Base-by-base conservation (phyloP, 1,140 invertebrate species). In the Sesamia nonagrioides region DNA sequence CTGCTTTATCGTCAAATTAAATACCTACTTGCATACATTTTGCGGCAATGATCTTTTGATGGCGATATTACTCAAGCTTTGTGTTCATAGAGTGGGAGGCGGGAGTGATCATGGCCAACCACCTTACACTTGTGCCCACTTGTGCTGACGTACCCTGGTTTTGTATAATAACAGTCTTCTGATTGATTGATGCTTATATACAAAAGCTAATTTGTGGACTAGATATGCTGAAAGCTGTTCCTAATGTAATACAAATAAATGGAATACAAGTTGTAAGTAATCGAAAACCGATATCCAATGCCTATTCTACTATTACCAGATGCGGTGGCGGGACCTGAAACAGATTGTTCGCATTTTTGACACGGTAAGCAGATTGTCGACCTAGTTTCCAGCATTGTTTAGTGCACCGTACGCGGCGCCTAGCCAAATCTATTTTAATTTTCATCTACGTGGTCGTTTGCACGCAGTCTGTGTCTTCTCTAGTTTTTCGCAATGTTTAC, bases 351-450 rank as follows among this genome's bases (percentile, higher is more conserved):
- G 84, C 85, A 87, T 90, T 91, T 91, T 91, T 89, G 87, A 84
- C 87, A 88, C 88, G 83, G 89, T 89, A 91, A 90, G 88, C 89
- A 91, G 84, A 90, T 83, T 83, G 87, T 86, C 87, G 91, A 92
- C 91, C 91, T 85, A 92, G 79, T 91, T 92, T 90, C 87, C 83
- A 82, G 90, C 87, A 92, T 92, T 91, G 91, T 92, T 90, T 83
- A 78, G 83, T 77, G 77, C 82, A 86, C 77, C 80, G 83, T 72
- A 83, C 83, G 82, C 84, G 91, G 91, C 91, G 89, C 86, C 78
- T 88, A 85, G 91, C 91, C 91, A 92, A 92, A 86, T 90, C 91
- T 92, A 92, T 92, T 92, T 92, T 82, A 73, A 91, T 88, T 89
- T 90, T 89, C 88, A 90, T 89, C 87, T 86, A 83, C 83, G 83